Conservation (phyloP, 2,888 invertebrate genomes). For the Slavum lentiscoides region DNA sequence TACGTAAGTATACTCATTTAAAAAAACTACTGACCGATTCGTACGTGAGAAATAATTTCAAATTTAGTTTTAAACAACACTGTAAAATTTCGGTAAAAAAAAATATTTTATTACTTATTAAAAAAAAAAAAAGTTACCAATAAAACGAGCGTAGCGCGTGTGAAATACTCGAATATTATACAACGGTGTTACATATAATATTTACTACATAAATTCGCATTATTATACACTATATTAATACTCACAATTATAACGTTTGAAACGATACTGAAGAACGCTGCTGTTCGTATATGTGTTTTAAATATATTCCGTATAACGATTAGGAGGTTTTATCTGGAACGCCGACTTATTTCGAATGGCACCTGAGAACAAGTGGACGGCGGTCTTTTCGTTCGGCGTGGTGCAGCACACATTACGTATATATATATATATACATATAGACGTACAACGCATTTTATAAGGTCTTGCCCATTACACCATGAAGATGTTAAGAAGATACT, state of each 20-base stretch:
- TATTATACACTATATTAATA: neutral
- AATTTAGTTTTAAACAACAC: too few relatives aligned
- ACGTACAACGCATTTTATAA: conserved; percentile 7
- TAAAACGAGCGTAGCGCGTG: too few relatives aligned
- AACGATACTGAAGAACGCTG: neutral
- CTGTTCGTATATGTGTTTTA: neutral
- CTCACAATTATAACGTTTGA: conserved; percentile 11
- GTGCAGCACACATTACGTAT: conserved; percentile 15
- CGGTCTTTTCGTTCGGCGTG: conserved; percentile 27
- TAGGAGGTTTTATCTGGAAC: conserved; percentile 25
- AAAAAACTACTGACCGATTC: too few relatives aligned
- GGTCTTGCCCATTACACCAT: conserved; percentile 45
- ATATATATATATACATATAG: neutral
- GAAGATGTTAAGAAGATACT: conserved; percentile 46
- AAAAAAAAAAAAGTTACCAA: too few relatives aligned
- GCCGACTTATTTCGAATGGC: conserved; percentile 42
- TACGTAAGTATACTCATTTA: too few relatives aligned
- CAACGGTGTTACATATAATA: too few relatives aligned
- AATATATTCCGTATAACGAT: conserved; percentile 10
- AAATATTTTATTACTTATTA: too few relatives aligned
- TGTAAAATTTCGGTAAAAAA: too few relatives aligned
- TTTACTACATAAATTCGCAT: too few relatives aligned
- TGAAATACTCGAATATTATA: too few relatives aligned
- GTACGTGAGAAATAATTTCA: too few relatives aligned
- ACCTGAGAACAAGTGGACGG: conserved; percentile 25